Evolutionary conservation across 2,113 vertebrate genomes (phyloP).

Genomic region (Empidonax alnorum): DNA sequence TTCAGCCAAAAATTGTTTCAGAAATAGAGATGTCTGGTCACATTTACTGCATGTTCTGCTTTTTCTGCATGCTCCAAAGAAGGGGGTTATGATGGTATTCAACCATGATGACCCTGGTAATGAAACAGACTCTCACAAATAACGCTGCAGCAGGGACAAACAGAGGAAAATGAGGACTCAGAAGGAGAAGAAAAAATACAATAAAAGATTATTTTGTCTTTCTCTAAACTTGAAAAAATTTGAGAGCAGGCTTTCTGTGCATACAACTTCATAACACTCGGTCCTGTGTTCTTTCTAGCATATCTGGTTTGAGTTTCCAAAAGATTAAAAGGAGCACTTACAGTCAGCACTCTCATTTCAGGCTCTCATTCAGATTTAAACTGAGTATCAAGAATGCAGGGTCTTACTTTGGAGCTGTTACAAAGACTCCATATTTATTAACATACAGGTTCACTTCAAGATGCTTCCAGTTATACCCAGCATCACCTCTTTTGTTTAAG

Average conservation of each 20-base stretch:
- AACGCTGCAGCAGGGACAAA: neutral
- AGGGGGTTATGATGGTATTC: neutral
- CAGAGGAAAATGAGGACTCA: neutral
- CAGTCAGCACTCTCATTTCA: neutral
- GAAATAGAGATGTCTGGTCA: neutral
- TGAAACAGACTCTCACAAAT: neutral
- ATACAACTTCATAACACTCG: neutral
- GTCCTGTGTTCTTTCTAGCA: neutral
- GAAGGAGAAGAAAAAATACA: neutral
- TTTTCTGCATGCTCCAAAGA: neutral
- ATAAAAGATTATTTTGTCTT: neutral
- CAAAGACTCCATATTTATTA: neutral
- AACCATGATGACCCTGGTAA: neutral
- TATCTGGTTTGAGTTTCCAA: neutral
- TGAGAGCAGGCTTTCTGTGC: neutral
- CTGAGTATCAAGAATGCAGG: neutral
- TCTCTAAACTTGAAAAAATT: neutral
- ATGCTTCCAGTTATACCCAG: neutral
- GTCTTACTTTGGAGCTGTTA: neutral
- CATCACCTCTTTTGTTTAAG: neutral
- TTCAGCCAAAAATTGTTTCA: neutral
- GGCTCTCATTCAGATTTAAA: neutral
- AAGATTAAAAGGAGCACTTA: neutral
- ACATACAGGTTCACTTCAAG: neutral
- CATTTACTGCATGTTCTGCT: neutral